Evolutionary conservation across 2,888 invertebrate species (phyloP).

Genomic region (Melipona beecheii): DNA sequence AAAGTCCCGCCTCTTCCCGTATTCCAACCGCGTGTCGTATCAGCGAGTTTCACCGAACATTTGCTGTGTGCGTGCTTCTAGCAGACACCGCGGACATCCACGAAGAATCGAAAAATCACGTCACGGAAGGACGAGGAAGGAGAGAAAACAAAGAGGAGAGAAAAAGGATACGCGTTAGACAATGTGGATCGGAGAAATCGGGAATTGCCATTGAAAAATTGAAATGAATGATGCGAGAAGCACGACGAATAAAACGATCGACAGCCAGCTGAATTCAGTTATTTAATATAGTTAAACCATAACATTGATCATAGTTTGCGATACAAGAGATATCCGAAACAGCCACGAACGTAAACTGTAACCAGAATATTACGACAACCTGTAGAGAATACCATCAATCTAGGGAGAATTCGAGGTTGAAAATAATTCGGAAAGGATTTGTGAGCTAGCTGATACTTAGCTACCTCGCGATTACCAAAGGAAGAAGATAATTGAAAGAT

Average conservation of each 20-base stretch:
- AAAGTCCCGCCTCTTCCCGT: slow-evolving; percentile 79
- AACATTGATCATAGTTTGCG: neutral
- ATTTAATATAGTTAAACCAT: neutral
- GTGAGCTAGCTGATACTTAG: neutral
- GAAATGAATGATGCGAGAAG: neutral
- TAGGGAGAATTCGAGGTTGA: slow-evolving; percentile 11
- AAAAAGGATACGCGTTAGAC: slow-evolving; percentile 46
- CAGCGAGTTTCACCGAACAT: slow-evolving; percentile 80
- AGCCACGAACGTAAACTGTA: neutral
- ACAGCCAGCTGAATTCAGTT: too few species aligned
- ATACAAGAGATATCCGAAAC: neutral
- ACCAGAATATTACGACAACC: neutral
- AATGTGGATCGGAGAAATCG: slow-evolving; percentile 12
- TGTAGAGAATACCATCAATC: neutral
- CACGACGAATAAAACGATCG: neutral
- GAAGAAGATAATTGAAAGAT: slow-evolving; percentile 30
- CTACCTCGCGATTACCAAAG: neutral
- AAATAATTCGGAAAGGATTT: neutral
- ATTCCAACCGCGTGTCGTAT: slow-evolving; percentile 78
- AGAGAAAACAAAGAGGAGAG: slow-evolving; percentile 29
- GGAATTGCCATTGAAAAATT: slow-evolving; percentile 9
- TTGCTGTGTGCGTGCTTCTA: slow-evolving; percentile 71
- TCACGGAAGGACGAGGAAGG: slow-evolving; percentile 36
- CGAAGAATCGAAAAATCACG: slow-evolving; percentile 64
- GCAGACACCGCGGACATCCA: slow-evolving; percentile 50